Evolutionary conservation across 53 echinoderm and acorn worm species (phyloP).

Genomic region (Patiria pectinifera): DNA sequence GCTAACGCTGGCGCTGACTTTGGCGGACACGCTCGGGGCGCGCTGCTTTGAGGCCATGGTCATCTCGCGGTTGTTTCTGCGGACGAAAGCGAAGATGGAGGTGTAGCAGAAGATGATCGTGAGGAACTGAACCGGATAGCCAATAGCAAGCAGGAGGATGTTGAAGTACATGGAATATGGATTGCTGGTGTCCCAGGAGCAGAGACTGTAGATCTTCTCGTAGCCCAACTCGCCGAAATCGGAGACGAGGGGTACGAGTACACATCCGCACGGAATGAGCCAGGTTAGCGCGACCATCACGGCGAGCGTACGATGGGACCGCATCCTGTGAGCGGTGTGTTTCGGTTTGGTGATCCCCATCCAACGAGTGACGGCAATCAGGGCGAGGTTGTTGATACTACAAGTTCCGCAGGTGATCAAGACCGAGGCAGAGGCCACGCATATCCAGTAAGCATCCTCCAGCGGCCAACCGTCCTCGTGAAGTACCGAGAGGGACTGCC

Average conservation of each 20-base stretch:
- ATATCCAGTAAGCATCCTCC: slow-evolving; percentile 39
- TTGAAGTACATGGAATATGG: slow-evolving; percentile 15
- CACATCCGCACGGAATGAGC: slow-evolving; percentile 40
- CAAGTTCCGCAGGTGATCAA: slow-evolving; percentile 1
- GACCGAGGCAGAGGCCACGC: not conserved
- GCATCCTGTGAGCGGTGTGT: slow-evolving; percentile 31
- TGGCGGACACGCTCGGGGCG: not conserved
- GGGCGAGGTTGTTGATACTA: slow-evolving; percentile 58
- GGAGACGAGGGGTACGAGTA: slow-evolving; percentile 21
- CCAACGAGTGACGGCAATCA: slow-evolving; percentile 57
- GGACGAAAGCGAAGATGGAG: slow-evolving; percentile 22
- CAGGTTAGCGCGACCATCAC: slow-evolving; percentile 54
- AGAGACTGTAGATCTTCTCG: slow-evolving; percentile 39
- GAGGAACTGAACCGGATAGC: slow-evolving; percentile 21
- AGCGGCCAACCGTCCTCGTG: slow-evolving; percentile 5
- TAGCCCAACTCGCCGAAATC: slow-evolving; percentile 66
- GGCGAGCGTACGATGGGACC: slow-evolving; percentile 31
- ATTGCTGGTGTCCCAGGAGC: slow-evolving; percentile 24
- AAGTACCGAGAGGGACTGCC: slow-evolving; percentile 36
- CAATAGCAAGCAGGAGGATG: not conserved
- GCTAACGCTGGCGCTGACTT: not conserved
- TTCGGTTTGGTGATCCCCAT: slow-evolving; percentile 48
- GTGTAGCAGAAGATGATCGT: slow-evolving; percentile 37
- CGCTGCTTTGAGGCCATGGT: slow-evolving; percentile 31
- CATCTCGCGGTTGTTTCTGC: not conserved